Base-by-base conservation (phyloP, 2,113 vertebrate genomes). In the Toxotes chatareus region DNA sequence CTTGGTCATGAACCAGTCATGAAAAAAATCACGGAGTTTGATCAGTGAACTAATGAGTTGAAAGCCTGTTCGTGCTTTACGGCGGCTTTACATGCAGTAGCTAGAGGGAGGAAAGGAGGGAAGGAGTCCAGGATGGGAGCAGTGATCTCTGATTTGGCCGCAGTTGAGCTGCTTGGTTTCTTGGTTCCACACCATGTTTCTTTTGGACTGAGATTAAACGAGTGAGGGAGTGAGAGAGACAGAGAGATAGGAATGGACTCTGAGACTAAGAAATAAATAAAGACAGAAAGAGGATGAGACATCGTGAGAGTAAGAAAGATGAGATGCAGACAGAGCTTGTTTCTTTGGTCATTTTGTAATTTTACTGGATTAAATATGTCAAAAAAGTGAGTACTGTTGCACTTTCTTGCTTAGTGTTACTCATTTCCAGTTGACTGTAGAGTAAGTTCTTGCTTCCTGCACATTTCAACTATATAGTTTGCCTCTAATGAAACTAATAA, bases 161-260 rank as follows among this genome's bases (percentile, higher is more conserved):
- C 56, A 0, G 51, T 31, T 5, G 31, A 42, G 38, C 34, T 93
- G 86, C 90, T 93, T 85, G 93, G 70, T 71, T 91, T 90, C 80
- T 85, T 90, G 84, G 73, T 87, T 76, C 77, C 80, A 73, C 34
- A 89, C 90, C 91, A 89, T 91, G 90, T 88, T 93, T 92, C 78
- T 88, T 49, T 91, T 94, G 91, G 91, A 86, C 44, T 3, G 38
- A 55, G 76, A 91, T 92, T 53, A 93, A 88, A 89, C 64, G 4
- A 77, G 31, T 1, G 62, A 76, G 40, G 13, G 4, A 77, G 31
- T 1, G 65, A 76, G 40, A 11, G 71, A 77, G 40, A 27, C 27
- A 63, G 67, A 62, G 64, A 62, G 81, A 79, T 73, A 81, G 79
- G 59, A 78, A 53, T 74, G 27, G 75, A 62, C 70, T 76, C 65